Evolutionary conservation across 2,113 vertebrate genomes (phyloP).

Genomic region (Dipodomys merriami): DNA sequence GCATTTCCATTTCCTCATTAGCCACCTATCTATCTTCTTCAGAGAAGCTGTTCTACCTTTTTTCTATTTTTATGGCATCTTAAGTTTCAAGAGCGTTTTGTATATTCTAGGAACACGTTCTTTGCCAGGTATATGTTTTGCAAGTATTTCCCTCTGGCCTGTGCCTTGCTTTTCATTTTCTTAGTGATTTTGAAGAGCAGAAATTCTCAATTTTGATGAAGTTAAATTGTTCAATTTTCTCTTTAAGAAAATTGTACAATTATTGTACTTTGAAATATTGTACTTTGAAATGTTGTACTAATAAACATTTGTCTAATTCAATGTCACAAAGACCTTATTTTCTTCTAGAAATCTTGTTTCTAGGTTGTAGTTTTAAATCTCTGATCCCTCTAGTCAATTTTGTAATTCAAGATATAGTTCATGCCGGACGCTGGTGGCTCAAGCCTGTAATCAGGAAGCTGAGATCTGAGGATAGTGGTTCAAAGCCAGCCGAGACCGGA

Average conservation of each 20-base stretch:
- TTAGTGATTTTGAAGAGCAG: slow-evolving; percentile 25
- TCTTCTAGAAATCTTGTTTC: slow-evolving; percentile 4
- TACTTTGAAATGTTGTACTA: background rate
- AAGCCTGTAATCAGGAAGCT: too few species aligned
- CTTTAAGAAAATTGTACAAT: background rate
- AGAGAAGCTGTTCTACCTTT: background rate
- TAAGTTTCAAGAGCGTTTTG: background rate
- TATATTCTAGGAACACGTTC: background rate
- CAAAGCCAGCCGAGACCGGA: too few species aligned
- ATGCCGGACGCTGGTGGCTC: too few species aligned
- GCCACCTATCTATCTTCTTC: background rate
- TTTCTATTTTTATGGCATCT: background rate
- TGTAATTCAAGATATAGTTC: background rate
- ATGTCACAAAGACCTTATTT: slow-evolving; percentile 20
- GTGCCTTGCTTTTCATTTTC: background rate
- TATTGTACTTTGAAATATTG: background rate
- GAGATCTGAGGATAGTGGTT: too few species aligned
- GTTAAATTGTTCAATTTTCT: background rate
- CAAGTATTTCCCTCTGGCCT: background rate
- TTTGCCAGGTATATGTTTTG: background rate
- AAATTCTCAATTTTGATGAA: slow-evolving; percentile 45
- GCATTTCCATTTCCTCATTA: background rate
- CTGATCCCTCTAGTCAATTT: background rate
- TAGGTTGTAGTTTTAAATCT: background rate
- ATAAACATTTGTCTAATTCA: background rate